These are phyloP conservation scores for Opisthograptis luteolata DNA, from an alignment of 2,888 invertebrate species.

Conservation along the genomic window DNA sequence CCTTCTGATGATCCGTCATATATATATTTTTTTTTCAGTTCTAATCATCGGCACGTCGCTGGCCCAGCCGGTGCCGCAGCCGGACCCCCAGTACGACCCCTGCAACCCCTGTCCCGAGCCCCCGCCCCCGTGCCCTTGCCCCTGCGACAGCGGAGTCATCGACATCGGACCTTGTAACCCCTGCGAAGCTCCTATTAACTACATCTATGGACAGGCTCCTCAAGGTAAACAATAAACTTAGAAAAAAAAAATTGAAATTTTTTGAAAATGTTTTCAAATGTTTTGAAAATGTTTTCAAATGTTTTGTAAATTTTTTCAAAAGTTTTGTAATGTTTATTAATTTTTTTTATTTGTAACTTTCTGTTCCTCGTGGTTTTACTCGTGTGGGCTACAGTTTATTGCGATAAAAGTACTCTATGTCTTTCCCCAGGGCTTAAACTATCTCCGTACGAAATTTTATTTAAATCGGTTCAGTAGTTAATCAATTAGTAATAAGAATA, in stretches of 20 bases:
- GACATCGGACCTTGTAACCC: conserved; percentile 59
- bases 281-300: too few species aligned
- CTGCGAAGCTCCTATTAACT: conserved; percentile 47
- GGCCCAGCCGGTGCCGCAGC: conserved; percentile 56
- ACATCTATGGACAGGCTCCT: conserved; percentile 59
- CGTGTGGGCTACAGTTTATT: too few species aligned
- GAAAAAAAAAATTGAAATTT: not conserved
- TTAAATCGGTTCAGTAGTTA: too few species aligned
- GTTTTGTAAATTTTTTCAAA: too few species aligned
- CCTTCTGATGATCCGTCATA: not conserved
- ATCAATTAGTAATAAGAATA: too few species aligned
- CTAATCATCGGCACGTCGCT: conserved; percentile 59
- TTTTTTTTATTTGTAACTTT: too few species aligned
- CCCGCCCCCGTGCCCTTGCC: conserved; percentile 35
- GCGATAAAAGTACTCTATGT: too few species aligned
- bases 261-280: too few species aligned
- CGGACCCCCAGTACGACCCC: conserved; percentile 29
- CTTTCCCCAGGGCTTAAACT: too few species aligned
- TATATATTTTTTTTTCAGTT: conserved; percentile 47
- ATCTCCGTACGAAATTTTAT: too few species aligned
- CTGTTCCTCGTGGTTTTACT: too few species aligned
- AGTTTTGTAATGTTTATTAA: too few species aligned
- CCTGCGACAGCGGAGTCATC: conserved; percentile 37
- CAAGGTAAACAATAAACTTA: conserved; percentile 47
- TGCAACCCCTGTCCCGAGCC: conserved; percentile 17